Conservation (phyloP, 2,888 invertebrate genomes). For the Melitaea athalia region DNA sequence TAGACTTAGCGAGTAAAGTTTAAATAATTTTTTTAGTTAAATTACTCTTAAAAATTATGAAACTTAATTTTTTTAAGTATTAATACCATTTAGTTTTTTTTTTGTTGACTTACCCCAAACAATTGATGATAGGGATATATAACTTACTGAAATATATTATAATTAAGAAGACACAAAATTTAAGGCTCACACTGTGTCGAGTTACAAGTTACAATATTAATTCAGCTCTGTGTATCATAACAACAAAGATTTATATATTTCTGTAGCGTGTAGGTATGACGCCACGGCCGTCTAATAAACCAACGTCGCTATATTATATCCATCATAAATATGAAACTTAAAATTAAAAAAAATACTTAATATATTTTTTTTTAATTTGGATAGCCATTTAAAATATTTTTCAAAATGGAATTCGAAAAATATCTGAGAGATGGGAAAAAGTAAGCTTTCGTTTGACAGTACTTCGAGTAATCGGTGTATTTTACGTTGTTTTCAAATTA, state of each 20-base stretch:
- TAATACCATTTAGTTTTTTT: background rate
- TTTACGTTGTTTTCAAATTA: too few relatives aligned
- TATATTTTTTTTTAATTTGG: too few relatives aligned
- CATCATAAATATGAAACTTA: too few relatives aligned
- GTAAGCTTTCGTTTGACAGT: too few relatives aligned
- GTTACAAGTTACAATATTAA: too few relatives aligned
- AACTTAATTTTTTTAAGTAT: background rate
- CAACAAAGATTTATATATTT: constrained; percentile 1
- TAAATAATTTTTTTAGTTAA: too few relatives aligned
- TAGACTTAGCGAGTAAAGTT: background rate
- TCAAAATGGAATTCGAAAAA: too few relatives aligned
- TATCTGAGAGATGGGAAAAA: too few relatives aligned
- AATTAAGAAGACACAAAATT: background rate
- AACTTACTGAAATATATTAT: background rate
- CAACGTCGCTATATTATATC: background rate
- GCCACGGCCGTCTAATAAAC: background rate
- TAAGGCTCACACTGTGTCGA: background rate
- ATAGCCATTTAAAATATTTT: too few relatives aligned
- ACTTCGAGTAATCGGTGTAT: too few relatives aligned
- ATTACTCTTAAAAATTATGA: too few relatives aligned
- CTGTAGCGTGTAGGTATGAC: background rate
- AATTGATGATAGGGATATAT: background rate
- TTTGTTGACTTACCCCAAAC: background rate
- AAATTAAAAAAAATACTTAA: too few relatives aligned
- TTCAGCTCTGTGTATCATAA: background rate